These are phyloP conservation scores for Mionectes macconnelli DNA, from an alignment of 2,113 vertebrate genomes.

Conservation along the genomic window DNA sequence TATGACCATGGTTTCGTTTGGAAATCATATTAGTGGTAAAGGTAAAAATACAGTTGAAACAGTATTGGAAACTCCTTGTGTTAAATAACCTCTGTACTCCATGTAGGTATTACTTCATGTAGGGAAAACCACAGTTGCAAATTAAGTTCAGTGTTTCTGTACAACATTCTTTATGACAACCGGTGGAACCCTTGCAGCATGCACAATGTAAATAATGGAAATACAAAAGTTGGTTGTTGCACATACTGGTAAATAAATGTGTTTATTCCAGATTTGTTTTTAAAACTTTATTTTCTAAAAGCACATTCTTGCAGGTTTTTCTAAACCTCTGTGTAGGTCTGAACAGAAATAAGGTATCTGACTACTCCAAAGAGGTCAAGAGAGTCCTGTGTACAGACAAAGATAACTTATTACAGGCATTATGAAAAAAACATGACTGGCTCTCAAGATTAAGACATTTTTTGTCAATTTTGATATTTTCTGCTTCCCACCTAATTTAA, in stretches of 20 bases:
- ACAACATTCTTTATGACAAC: constrained; percentile 75
- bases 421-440: constrained; percentile 53
- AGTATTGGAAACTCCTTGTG: not conserved
- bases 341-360: constrained; percentile 74
- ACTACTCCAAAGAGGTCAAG: constrained; percentile 67
- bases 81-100: not conserved
- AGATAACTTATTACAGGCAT: constrained; percentile 71
- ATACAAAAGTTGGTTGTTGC: constrained; percentile 72
- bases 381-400: constrained; percentile 80
- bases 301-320: constrained; percentile 77
- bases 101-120: not conserved
- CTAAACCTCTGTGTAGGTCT: constrained; percentile 72
- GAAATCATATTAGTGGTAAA: not conserved
- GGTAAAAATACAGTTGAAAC: not conserved
- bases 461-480: not conserved
- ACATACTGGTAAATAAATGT: constrained; percentile 74
- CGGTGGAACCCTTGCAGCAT: constrained; percentile 74
- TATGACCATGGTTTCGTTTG: not conserved
- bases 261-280: constrained; percentile 69
- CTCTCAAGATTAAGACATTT: not conserved
- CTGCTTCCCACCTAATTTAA: not conserved
- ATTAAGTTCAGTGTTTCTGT: constrained; percentile 76
- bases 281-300: constrained; percentile 73
- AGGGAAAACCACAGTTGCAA: not conserved
- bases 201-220: constrained; percentile 75